A percentile compares a stretch with the other conserved stretches of the same genome.
Evolutionary conservation across 2,888 invertebrate species (phyloP).

Genomic region (Nemoura dubitans): DNA sequence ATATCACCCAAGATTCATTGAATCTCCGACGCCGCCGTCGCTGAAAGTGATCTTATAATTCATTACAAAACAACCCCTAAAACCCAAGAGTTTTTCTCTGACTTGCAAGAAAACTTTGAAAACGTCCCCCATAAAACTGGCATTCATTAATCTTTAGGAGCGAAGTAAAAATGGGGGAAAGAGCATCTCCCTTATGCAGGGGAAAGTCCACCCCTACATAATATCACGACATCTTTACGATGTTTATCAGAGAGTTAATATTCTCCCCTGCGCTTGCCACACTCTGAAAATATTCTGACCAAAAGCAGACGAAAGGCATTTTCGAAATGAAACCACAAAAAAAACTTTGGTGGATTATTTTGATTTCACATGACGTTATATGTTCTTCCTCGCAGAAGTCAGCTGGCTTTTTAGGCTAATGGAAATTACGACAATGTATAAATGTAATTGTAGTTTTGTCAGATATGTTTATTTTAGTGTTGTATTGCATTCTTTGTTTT

Average conservation of each 20-base stretch:
- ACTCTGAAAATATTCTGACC: background rate
- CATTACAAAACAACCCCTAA: background rate
- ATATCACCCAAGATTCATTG: background rate
- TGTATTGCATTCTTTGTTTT: too few species aligned
- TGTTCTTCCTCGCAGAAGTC: too few species aligned
- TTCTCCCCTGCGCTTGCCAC: background rate
- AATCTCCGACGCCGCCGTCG: background rate
- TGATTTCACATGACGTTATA: background rate
- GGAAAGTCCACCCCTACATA: background rate
- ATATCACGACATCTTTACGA: constrained; percentile 7
- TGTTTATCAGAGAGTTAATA: background rate
- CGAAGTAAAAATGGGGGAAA: background rate
- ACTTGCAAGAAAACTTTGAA: background rate
- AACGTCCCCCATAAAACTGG: constrained; percentile 7
- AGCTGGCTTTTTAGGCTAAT: too few species aligned
- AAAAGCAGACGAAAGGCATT: background rate
- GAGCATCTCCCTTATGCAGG: background rate
- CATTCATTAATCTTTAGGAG: background rate
- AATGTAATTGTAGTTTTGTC: too few species aligned
- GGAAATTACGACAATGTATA: too few species aligned
- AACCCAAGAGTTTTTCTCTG: background rate
- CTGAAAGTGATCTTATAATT: background rate
- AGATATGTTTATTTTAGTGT: too few species aligned
- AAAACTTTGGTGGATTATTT: background rate
- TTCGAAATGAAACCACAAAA: background rate